Percentiles rank a stretch among this genome's conserved stretches.
Conservation (phyloP, 1,140 invertebrate species). For the Drosophila erecta region DNA sequence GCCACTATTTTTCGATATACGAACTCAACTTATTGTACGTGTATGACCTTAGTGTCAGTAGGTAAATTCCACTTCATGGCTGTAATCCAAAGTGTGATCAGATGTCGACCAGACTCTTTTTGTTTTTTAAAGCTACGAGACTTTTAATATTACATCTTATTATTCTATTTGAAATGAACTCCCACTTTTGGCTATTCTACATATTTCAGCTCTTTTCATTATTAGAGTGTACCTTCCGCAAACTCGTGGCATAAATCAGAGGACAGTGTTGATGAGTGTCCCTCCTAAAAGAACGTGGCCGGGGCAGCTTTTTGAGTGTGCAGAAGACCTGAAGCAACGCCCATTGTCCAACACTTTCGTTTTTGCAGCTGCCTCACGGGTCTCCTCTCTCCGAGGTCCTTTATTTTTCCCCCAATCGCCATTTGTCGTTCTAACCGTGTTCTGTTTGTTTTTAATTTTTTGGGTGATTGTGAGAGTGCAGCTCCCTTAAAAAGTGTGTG, state of each 20-base stretch:
- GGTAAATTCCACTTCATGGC: too few species aligned
- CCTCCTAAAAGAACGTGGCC: slow-evolving; percentile 10
- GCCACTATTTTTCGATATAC: too few species aligned
- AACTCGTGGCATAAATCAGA: slow-evolving; percentile 69
- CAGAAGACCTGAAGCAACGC: slow-evolving; percentile 69
- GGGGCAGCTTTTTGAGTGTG: slow-evolving; percentile 39
- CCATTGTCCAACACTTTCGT: slow-evolving; percentile 79
- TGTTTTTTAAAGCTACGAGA: too few species aligned
- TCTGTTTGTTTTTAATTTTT: slow-evolving; percentile 79
- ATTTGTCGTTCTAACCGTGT: slow-evolving; percentile 65
- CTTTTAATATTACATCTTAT: too few species aligned
- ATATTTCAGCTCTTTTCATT: not conserved
- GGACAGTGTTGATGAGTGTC: slow-evolving; percentile 48
- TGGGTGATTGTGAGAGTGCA: slow-evolving; percentile 28
- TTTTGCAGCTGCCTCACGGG: slow-evolving; percentile 45
- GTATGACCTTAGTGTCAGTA: too few species aligned
- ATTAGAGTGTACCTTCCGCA: slow-evolving; percentile 29
- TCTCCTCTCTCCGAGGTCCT: slow-evolving; percentile 18
- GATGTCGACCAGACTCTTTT: too few species aligned
- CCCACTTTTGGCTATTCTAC: too few species aligned
- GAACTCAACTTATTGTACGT: too few species aligned
- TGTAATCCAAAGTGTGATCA: too few species aligned
- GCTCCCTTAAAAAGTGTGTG: slow-evolving; percentile 35
- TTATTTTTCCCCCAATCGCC: slow-evolving; percentile 27
- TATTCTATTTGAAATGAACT: too few species aligned